A percentile compares a stretch with the other conserved stretches of the same genome.
phyloP scores from a whole-genome alignment of 2,888 invertebrate species.

The Aquatica leii region DNA sequence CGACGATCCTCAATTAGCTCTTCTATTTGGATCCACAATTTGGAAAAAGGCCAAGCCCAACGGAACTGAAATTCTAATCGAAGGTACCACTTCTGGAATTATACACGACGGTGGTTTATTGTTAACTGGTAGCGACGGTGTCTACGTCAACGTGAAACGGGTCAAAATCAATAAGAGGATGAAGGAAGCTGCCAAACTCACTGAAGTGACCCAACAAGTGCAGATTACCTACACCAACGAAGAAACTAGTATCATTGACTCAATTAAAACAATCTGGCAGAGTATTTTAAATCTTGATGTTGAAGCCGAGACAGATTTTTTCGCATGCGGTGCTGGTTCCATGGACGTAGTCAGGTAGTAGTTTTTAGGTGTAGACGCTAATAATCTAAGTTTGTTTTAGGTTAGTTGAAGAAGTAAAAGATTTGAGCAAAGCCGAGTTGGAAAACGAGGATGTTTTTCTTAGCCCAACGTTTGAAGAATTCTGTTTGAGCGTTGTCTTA shows the following conservation, averaged over 20 bases:
- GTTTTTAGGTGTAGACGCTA: too few species aligned
- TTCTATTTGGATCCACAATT: slow-evolving; percentile 82
- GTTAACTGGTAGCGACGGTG: slow-evolving; percentile 82
- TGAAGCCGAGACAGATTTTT: slow-evolving; percentile 87
- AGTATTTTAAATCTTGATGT: slow-evolving; percentile 81
- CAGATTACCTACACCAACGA: slow-evolving; percentile 74
- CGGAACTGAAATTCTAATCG: slow-evolving; percentile 68
- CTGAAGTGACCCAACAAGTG: slow-evolving; percentile 66
- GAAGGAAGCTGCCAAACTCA: slow-evolving; percentile 82
- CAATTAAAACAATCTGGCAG: slow-evolving; percentile 78
- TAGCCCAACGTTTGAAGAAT: slow-evolving; percentile 88
- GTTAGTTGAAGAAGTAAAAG: slow-evolving; percentile 91
- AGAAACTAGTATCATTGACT: slow-evolving; percentile 74
- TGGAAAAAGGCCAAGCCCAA: slow-evolving; percentile 68
- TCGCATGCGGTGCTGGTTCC: slow-evolving; percentile 93
- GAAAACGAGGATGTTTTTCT: slow-evolving; percentile 93
- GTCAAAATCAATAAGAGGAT: slow-evolving; percentile 65
- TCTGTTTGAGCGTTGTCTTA: slow-evolving; percentile 72
- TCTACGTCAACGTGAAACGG: slow-evolving; percentile 67
- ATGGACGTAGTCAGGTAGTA: slow-evolving; percentile 93
- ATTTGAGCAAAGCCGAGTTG: slow-evolving; percentile 76
- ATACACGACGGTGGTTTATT: slow-evolving; percentile 83
- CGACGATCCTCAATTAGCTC: slow-evolving; percentile 69
- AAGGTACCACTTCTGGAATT: slow-evolving; percentile 70
- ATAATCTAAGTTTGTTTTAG: too few species aligned